Conservation (phyloP, 2,113 vertebrate species). For the Hydrochoerus hydrochaeris region DNA sequence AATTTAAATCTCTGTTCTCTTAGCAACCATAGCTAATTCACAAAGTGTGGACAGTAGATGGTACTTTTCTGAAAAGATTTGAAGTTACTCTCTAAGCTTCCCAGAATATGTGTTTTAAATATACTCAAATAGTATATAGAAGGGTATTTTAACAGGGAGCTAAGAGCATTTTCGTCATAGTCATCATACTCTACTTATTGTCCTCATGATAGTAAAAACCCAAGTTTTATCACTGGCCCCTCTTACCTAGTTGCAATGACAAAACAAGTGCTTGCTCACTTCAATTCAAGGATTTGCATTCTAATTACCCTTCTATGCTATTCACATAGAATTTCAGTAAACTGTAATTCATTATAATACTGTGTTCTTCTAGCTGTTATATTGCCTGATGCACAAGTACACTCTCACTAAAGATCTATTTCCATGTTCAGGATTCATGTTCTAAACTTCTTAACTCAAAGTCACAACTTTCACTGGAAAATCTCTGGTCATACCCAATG, state of each 20-base stretch:
- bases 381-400: background rate
- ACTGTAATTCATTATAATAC: background rate
- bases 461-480: conserved; percentile 48
- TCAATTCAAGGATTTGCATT: conserved; percentile 12
- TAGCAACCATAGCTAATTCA: conserved; percentile 63
- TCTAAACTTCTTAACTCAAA: conserved; percentile 37
- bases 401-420: background rate
- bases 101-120: conserved; percentile 42
- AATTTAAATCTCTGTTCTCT: conserved; percentile 67
- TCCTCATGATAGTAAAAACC: conserved; percentile 47
- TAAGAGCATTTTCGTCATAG: conserved; percentile 53
- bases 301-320: conserved; percentile 11
- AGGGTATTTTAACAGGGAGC: conserved; percentile 56
- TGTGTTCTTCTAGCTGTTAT: conserved; percentile 1
- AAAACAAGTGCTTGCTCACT: background rate
- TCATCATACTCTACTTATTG: background rate
- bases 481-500: conserved; percentile 29
- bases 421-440: conserved; percentile 31
- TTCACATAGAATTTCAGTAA: conserved; percentile 8
- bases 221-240: background rate
- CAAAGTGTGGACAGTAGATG: conserved; percentile 12
- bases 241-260: background rate
- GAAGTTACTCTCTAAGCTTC: conserved; percentile 64
- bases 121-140: conserved; percentile 36
- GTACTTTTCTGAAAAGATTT: conserved; percentile 63